Evolutionary conservation across 2,888 invertebrate genomes (phyloP), one percentile per base, ranked within the genome.

Genomic region (Limnephilus rhombicus): DNA sequence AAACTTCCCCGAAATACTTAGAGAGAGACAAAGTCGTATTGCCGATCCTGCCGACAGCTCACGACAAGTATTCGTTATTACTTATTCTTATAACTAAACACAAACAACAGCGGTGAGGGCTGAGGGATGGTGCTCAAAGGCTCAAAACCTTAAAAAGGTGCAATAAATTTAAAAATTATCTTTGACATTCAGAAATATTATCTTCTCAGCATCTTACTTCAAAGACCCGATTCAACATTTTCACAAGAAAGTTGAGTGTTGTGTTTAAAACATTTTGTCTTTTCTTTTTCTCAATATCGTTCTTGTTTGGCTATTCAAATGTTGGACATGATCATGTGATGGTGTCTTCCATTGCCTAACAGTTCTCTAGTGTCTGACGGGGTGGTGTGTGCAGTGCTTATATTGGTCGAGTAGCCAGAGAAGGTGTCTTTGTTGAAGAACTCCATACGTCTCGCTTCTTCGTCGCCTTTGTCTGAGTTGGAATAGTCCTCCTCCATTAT

Each of bases 281-380:
- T 68, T 24, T 68, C 53, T 68, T 68, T 24, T 24, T 68, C 7
- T 68, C 24, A 68, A 68, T 68, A n/a, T 68, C 68, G 24, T 24
- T 9, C 24, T 37, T 34, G 34, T 85, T n/a, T 53, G 87, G 53
- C 18, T 18, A 13, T 94, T 96, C 95, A 96, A 94, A 96, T 96
- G 89, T 95, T 95, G 92, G 96, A 96, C 96, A 96, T 96, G 93
- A 96, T 94, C 95, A 96, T 95, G 7, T 68, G 68, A n/a, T 68
- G 68, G 94, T 97, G 96, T 88, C 96, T 96, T 4, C 97, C 96
- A 94, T 97, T 97, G 89, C 95, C 95, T 31, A 97, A 95, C 91
- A 97, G 95, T 94, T 97, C 97, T 93, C 97, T 95, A 18, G 97
- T 97, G 95, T 97, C 97, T 85, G 97, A 97, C 0, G 97, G 97